Evolutionary conservation across 2,888 invertebrate genomes (phyloP), one percentile per base, ranked within the genome.

Genomic region (Drosophila mayaguana): DNA sequence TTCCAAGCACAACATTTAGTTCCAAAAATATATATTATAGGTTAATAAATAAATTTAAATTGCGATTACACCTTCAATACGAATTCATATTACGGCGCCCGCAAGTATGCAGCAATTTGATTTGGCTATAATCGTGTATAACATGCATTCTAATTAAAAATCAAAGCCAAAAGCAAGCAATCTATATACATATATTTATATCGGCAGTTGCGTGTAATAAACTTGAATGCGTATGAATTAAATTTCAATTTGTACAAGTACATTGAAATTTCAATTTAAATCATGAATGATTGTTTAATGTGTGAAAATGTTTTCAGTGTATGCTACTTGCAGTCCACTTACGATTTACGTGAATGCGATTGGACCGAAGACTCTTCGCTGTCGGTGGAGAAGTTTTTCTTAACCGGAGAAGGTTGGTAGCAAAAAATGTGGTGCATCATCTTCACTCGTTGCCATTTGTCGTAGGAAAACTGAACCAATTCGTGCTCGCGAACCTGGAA

Each of bases 391-490:
- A 97, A 97, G 89, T 96, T 96, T 82, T 96, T 96, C 91, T 96
- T 96, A 2, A 96, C 95, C 0, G 97, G 97, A 1, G 97, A 97
- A 0, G 97, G 96, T 92, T 97, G 97, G 91, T 97, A 97, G 90
- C 97, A 97, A 92, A 97, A 97, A 75, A 97, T 96, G 88, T 97
- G 97, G 92, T 97, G 97, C 94, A 97, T 96, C 96, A 97, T 96
- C 91, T 95, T 95, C 0, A 97, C 96, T 7, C 96, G 95, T 89
- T 96, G 95, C 97, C 97, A 97, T 91, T 96, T 95, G 74, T 96
- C 96, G 83, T 96, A 97, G 3, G 96, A 96, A 91, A 97, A 97
- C 80, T 96, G 95, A 2, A 97, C 97, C 56, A 97, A 93, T 92
- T 97, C 97, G 90, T 96, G 96, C 92, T 97, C 97, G 28, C 97